Evolutionary conservation across 2,113 vertebrate genomes (phyloP), one percentile per base, ranked within the genome.

Genomic region (Myiozetetes cayanensis): DNA sequence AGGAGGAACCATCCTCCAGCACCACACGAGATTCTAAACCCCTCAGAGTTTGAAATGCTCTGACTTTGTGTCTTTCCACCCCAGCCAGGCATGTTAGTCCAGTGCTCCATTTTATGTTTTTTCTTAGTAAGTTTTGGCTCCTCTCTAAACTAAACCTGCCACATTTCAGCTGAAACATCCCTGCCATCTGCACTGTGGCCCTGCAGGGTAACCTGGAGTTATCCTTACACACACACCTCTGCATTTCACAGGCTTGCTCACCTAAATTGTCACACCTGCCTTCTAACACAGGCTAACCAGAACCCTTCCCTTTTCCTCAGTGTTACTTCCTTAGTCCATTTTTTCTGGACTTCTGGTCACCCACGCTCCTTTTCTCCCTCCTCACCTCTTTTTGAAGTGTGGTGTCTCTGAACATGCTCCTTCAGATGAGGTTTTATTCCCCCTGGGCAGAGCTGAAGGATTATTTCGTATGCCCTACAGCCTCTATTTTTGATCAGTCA

Each of bases 111-210:
- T 70, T 63, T 37, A 14, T 4, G 50, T 35, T 13, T 15, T 37
- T 59, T 66, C 72, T 9, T n/a, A 71, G 50, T 5, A 41, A 37
- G 18, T 80, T 90, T 73, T 22, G 20, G 25, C 19, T 62, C 8
- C 41, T 76, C 5, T 79, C 25, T 62, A n/a, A 65, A 84, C 21
- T 12, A 56, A 70, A 77, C 19, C 15, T 62, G 58, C 37, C 25
- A 18, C 0, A 0, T 73, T 77, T 77, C 65, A 58, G n/a, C 9
- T 37, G 31, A 39, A 81, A 23, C 31, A n/a, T 56, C n/a, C 14
- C 52, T 80, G 19, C 41, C 16, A 18, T 3, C 23, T 4, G 7
- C 12, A 5, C n/a, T 41, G 6, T 11, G 46, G 27, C 53, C 21
- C 43, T 46, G 24, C 16, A 83, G 14, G 28, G 15, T 31, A 52